A percentile compares a stretch with the other conserved stretches of the same genome.
phyloP scores from a whole-genome alignment of 2,888 invertebrate species.

The Ypsolopha sequella region DNA sequence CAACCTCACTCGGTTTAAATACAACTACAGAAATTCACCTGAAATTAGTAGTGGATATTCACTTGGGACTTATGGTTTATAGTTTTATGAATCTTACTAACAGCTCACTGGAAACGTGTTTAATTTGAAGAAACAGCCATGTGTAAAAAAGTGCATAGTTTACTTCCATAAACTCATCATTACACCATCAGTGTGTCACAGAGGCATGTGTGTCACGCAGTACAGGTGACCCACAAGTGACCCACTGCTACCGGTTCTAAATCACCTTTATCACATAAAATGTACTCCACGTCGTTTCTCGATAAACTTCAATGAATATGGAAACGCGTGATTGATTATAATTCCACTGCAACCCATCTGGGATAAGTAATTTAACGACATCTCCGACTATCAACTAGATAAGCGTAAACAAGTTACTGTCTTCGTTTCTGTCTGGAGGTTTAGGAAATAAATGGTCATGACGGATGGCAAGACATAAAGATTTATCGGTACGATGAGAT shows the following conservation, averaged over 20 bases:
- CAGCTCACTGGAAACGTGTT: too few relatives aligned
- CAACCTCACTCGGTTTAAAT: too few relatives aligned
- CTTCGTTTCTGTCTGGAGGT: too few relatives aligned
- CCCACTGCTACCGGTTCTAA: slow-evolving; percentile 7
- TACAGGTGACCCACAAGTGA: background rate
- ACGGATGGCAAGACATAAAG: background rate
- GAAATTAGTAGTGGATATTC: too few relatives aligned
- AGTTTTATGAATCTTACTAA: too few relatives aligned
- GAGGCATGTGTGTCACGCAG: slow-evolving; percentile 3
- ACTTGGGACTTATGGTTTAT: too few relatives aligned
- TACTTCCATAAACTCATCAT: background rate
- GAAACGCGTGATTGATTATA: slow-evolving; percentile 5
- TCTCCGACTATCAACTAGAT: background rate
- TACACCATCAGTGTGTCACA: slow-evolving; percentile 7
- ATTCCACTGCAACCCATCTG: background rate
- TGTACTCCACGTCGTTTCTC: slow-evolving; percentile 1
- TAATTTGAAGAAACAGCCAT: too few relatives aligned
- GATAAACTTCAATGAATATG: slow-evolving; percentile 17
- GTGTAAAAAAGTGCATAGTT: background rate
- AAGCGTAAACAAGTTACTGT: background rate
- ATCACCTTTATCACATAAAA: slow-evolving; percentile 9
- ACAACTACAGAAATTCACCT: too few relatives aligned
- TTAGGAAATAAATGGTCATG: background rate
- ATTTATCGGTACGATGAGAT: background rate
- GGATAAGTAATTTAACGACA: background rate